Evolutionary conservation across 2,113 vertebrate genomes (phyloP).

Genomic region (Edolisoma coerulescens): DNA sequence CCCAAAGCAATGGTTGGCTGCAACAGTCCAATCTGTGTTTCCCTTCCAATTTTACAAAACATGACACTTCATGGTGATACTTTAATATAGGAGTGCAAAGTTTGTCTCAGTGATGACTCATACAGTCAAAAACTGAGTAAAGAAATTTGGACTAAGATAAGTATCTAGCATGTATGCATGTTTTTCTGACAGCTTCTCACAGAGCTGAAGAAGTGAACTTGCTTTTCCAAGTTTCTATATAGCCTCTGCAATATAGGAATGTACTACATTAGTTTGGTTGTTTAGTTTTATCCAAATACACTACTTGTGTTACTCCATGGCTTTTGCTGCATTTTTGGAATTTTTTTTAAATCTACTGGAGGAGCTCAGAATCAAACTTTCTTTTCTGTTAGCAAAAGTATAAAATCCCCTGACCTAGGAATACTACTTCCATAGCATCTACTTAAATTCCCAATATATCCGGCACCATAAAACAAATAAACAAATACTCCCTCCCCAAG

Average conservation of each 20-base stretch:
- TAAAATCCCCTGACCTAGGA: neutral
- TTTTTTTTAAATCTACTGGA: neutral
- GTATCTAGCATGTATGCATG: neutral
- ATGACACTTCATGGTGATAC: neutral
- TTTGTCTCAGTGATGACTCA: neutral
- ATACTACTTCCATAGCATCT: neutral
- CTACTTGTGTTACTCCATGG: neutral
- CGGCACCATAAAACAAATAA: neutral
- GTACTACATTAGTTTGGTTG: neutral
- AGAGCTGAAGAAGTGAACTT: neutral
- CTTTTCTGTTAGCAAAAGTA: neutral
- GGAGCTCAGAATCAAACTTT: neutral
- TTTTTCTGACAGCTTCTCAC: neutral
- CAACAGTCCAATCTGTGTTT: neutral
- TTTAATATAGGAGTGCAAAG: neutral
- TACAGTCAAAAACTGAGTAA: neutral
- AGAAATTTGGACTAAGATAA: neutral
- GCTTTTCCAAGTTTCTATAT: neutral
- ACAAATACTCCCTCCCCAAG: neutral
- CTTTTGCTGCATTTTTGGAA: neutral
- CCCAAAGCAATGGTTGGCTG: neutral
- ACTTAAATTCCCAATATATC: neutral
- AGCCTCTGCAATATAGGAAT: neutral
- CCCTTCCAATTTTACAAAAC: neutral
- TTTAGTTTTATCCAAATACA: neutral